Base-by-base conservation (phyloP, 2,888 invertebrate species). In the Agrochola macilenta region DNA sequence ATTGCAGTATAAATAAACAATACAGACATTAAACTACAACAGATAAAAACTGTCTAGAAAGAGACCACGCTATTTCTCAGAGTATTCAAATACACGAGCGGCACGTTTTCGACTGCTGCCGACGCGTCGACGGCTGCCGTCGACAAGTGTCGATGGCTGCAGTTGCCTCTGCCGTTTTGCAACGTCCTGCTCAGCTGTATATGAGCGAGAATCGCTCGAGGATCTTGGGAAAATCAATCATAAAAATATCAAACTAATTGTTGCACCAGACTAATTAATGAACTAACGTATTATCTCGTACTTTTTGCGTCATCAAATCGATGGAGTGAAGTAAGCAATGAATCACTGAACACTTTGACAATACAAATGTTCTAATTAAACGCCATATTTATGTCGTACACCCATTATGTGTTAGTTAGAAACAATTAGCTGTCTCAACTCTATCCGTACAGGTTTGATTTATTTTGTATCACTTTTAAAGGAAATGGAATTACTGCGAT, bases 311-410 rank as follows among this genome's bases (percentile, higher is more conserved):
- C 87, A 87, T 75, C 68, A 65, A 64, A 84, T 76, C 78, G n/a
- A 85, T 74, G 52, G 61, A 66, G 54, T 81, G 81, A 75, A 81
- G 85, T 70, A 69, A 86, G 61, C 65, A 75, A 61, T 87, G 85
- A 85, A 74, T 85, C 85, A 85, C 17, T 57, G 64, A 64, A 73
- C 85, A 74, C 85, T 68, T 70, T 58, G 66, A 69, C 76, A 77
- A 69, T 86, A 86, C 68, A 77, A 86, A 87, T 85, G 88, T 78
- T 74, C 80, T 85, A 76, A 87, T 85, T 87, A 87, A 46, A 73
- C 57, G 23, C 68, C 20, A 57, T 79, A 66, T 76, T 69, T 72
- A 65, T 80, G 46, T 84, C 65, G 65, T 30, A 75, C 39, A 69
- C 26, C 65, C 46, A 86, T 78, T 82, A 85, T 14, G 69, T 26